Evolutionary conservation across 2,113 vertebrate species (phyloP), one percentile per base, ranked within the genome.

Genomic region (Vicugna pacos): DNA sequence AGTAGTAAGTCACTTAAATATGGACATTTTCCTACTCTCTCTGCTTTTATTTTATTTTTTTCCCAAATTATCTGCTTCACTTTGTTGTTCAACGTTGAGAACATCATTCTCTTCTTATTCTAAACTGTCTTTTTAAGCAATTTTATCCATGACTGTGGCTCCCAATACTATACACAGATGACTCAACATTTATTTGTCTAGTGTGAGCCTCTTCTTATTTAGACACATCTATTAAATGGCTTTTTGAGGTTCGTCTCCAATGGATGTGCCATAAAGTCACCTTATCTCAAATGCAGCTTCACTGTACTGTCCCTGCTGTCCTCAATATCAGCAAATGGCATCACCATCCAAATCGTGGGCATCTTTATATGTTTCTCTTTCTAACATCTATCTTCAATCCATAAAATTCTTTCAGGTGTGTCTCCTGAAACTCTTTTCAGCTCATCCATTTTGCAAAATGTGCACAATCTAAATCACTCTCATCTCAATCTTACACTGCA

Each of bases 81-180:
- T 60, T 64, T 38, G 24, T 42, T 82, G 38, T n/a, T 75, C 17
- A 56, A 19, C 32, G 1, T 38, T 54, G 22, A 4, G 56, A 82
- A 62, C 6, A 56, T n/a, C 56, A 26, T 64, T 79, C 2, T 38
- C 42, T 84, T 77, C 8, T 64, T 30, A 85, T n/a, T 89, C 46
- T n/a, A 26, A 48, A 26, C 38, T 75, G 8, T 88, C 67, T 73
- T 73, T 19, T 72, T 89, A 48, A 6, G 3, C 48, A 56, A 11
- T 60, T 28, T 73, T 14, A 52, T 48, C 38, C 67, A 7, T 50
- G 9, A 48, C 8, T 60, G 19, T 46, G 9, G 5, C 17, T 22
- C 22, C n/a, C n/a, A 38, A 30, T 67, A 28, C 4, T 60, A 8
- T n/a, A 60, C 1, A 12, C 0, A 1, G 58, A 32, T 26, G 1